These are phyloP conservation scores for Encarsia formosa DNA, from an alignment of 2,888 invertebrate genomes.

Conservation along the genomic window DNA sequence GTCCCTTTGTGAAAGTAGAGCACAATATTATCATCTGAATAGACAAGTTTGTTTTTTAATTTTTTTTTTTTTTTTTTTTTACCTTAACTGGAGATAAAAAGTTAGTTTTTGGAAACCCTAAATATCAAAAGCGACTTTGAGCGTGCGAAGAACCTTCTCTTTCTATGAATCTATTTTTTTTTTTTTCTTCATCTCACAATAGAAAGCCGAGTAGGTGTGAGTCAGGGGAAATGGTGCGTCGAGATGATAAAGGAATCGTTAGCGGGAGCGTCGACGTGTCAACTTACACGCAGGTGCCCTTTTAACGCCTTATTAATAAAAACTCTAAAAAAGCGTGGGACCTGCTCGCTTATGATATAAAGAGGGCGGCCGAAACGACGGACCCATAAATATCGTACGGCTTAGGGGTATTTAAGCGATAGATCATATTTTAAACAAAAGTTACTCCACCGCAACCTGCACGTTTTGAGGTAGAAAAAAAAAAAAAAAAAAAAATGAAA, in stretches of 20 bases:
- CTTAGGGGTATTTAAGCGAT: slow-evolving; percentile 47
- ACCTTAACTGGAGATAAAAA: background rate
- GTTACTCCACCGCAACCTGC: slow-evolving; percentile 31
- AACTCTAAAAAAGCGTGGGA: background rate
- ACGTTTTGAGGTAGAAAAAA: slow-evolving; percentile 9
- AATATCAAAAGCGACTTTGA: slow-evolving; percentile 17
- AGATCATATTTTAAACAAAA: slow-evolving; percentile 52
- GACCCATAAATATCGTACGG: slow-evolving; percentile 45
- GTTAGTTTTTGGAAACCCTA: slow-evolving; percentile 4
- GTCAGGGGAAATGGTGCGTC: slow-evolving; percentile 34
- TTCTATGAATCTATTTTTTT: too few species aligned
- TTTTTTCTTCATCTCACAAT: too few species aligned
- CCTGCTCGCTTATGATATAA: background rate
- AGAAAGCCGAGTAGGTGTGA: background rate
- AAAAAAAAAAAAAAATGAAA: too few species aligned
- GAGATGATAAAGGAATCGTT: slow-evolving; percentile 42
- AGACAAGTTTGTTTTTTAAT: background rate
- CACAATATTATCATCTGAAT: slow-evolving; percentile 5
- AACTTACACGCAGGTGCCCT: slow-evolving; percentile 29
- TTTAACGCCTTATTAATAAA: too few species aligned
- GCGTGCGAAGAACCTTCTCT: too few species aligned
- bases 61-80: background rate
- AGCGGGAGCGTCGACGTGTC: slow-evolving; percentile 35
- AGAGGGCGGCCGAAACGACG: slow-evolving; percentile 22
- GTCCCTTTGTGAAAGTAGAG: background rate